Evolutionary conservation across 2,113 vertebrate genomes (phyloP).

Genomic region (Taxidea taxus): DNA sequence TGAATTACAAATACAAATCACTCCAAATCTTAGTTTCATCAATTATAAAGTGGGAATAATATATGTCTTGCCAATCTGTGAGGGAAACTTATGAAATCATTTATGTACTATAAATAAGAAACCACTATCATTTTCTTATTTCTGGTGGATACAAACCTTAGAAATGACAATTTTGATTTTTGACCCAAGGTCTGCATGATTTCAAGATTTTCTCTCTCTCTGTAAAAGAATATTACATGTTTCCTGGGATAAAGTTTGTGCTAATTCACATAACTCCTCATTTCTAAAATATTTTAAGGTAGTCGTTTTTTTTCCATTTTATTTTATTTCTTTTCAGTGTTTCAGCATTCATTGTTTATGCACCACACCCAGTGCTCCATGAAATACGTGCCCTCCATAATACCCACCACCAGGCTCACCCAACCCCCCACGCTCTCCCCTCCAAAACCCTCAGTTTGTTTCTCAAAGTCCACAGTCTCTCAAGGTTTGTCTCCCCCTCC

Average conservation of each 20-base stretch:
- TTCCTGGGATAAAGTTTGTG: background rate
- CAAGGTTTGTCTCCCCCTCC: too few relatives aligned
- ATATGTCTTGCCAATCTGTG: background rate
- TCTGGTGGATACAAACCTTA: background rate
- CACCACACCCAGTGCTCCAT: too few relatives aligned
- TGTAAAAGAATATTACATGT: background rate
- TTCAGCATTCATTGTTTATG: too few relatives aligned
- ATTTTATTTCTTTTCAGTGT: too few relatives aligned
- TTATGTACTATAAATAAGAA: background rate
- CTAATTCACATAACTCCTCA: background rate
- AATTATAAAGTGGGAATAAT: background rate
- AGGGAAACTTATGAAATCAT: background rate
- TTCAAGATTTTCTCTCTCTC: background rate
- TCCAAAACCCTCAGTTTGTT: too few relatives aligned
- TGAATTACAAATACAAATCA: background rate
- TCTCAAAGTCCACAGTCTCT: too few relatives aligned
- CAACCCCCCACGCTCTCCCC: too few relatives aligned
- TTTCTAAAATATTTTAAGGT: background rate
- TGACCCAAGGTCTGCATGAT: background rate
- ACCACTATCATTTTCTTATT: background rate
- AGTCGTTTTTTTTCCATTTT: background rate
- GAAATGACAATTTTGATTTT: background rate
- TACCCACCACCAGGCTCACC: too few relatives aligned
- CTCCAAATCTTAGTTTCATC: background rate
- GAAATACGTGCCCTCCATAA: too few relatives aligned